Percentiles rank a stretch among this genome's conserved stretches.
Evolutionary conservation across 1,140 invertebrate species (phyloP).

Genomic region (Sipha flava): DNA sequence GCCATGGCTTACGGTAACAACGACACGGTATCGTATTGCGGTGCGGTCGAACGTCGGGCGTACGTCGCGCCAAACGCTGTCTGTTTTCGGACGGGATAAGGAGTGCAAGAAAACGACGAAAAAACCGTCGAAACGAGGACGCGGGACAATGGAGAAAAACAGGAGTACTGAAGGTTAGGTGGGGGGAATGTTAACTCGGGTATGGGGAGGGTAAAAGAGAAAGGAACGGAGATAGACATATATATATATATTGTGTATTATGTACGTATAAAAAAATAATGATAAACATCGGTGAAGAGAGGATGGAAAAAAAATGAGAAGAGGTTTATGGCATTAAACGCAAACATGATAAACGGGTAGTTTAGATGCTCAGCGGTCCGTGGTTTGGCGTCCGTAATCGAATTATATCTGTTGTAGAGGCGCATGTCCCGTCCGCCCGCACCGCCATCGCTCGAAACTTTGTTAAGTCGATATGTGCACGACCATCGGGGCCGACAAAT

Average conservation of each 20-base stretch:
- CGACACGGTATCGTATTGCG: too few species aligned
- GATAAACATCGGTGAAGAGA: neutral
- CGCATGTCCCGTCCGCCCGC: neutral
- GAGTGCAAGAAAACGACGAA: too few species aligned
- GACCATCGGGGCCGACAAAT: slow-evolving; percentile 1
- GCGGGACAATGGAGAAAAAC: neutral
- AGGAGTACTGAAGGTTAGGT: neutral
- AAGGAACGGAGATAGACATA: neutral
- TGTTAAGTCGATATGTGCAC: slow-evolving; percentile 3
- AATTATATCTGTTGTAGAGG: slow-evolving; percentile 16
- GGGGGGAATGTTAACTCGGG: too few species aligned
- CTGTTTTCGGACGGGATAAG: too few species aligned
- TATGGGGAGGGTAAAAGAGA: neutral
- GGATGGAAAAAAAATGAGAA: neutral
- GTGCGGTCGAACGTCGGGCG: too few species aligned
- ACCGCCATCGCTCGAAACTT: slow-evolving; percentile 20
- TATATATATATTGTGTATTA: too few species aligned
- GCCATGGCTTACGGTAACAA: too few species aligned
- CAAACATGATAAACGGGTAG: slow-evolving; percentile 24
- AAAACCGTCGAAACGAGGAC: too few species aligned
- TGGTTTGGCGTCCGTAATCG: slow-evolving; percentile 28
- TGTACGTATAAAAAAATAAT: neutral
- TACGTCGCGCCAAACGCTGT: too few species aligned
- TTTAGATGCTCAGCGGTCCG: slow-evolving; percentile 27
- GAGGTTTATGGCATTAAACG: slow-evolving; percentile 13